Percentiles rank a stretch among this genome's conserved stretches.
These are phyloP conservation scores for Danio kyathit DNA, from an alignment of 2,797 vertebrate species.

Conservation along the genomic window DNA sequence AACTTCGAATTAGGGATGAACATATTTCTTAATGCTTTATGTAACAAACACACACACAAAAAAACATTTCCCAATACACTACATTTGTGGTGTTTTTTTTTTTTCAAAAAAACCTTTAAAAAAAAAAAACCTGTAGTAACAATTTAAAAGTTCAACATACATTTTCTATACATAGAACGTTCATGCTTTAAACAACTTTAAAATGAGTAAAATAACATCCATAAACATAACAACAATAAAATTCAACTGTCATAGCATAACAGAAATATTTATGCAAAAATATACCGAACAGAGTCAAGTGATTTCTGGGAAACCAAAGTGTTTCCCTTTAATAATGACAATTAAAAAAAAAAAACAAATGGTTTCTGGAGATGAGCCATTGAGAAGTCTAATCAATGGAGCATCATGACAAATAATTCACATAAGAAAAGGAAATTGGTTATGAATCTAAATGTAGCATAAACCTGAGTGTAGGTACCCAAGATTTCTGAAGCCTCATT, in stretches of 20 bases:
- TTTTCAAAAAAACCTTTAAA: too few relatives aligned
- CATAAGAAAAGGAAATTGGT: neutral
- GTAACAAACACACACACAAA: neutral
- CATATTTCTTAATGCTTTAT: neutral
- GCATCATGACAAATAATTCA: neutral
- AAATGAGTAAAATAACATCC: too few relatives aligned
- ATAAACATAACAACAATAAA: too few relatives aligned
- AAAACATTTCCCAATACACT: too few relatives aligned
- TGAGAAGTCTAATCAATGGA: neutral
- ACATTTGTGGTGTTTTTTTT: too few relatives aligned
- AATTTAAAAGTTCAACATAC: too few relatives aligned
- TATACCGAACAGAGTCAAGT: neutral
- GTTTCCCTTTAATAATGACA: neutral
- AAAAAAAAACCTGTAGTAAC: too few relatives aligned
- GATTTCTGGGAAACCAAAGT: neutral
- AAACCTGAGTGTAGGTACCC: neutral
- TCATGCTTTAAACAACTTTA: too few relatives aligned
- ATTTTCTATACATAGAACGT: too few relatives aligned
- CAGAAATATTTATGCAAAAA: too few relatives aligned
- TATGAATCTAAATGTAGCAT: neutral
- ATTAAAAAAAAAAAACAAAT: neutral
- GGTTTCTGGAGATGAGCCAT: neutral
- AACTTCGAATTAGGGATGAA: neutral
- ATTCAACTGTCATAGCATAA: too few relatives aligned
- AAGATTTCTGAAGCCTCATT: neutral